A percentile compares a stretch with the other conserved stretches of the same genome.
Evolutionary conservation across 2,888 invertebrate genomes (phyloP).

Genomic region (Eretmocerus hayati): DNA sequence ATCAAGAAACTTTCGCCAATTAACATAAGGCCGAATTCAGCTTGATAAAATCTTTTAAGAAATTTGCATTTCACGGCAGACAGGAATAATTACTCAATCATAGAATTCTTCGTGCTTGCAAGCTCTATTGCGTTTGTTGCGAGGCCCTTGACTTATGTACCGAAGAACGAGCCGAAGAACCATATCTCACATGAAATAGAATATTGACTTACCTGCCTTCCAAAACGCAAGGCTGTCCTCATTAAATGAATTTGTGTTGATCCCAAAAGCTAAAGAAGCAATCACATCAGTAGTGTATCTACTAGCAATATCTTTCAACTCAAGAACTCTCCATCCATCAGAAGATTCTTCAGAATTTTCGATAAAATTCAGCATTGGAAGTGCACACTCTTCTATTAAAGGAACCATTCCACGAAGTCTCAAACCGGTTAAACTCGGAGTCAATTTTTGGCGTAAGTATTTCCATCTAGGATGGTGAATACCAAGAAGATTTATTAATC

Average conservation of each 20-base stretch:
- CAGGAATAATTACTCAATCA: too few species aligned
- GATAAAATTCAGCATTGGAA: slow-evolving; percentile 29
- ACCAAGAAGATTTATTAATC: slow-evolving; percentile 41
- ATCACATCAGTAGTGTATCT: slow-evolving; percentile 32
- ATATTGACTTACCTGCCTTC: slow-evolving; percentile 28
- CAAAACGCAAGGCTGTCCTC: slow-evolving; percentile 27
- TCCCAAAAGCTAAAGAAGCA: slow-evolving; percentile 33
- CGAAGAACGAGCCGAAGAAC: too few species aligned
- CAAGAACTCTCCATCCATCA: slow-evolving; percentile 26
- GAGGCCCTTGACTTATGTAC: too few species aligned
- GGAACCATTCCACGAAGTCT: slow-evolving; percentile 35
- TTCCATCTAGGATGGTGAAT: slow-evolving; percentile 51
- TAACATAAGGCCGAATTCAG: too few species aligned
- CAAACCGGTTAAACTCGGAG: slow-evolving; percentile 33
- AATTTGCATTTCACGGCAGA: too few species aligned
- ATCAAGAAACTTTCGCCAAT: too few species aligned
- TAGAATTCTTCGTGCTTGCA: too few species aligned
- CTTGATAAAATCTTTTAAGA: too few species aligned
- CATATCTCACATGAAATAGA: not conserved
- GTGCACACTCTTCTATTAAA: slow-evolving; percentile 28
- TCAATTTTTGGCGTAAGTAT: slow-evolving; percentile 40
- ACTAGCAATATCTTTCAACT: slow-evolving; percentile 28
- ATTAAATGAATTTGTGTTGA: slow-evolving; percentile 33
- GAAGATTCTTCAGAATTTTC: slow-evolving; percentile 19
- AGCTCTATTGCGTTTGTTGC: too few species aligned